A percentile compares a stretch with the other conserved stretches of the same genome.
Evolutionary conservation across 2,113 vertebrate genomes (phyloP).

Genomic region (Pollachius pollachius): DNA sequence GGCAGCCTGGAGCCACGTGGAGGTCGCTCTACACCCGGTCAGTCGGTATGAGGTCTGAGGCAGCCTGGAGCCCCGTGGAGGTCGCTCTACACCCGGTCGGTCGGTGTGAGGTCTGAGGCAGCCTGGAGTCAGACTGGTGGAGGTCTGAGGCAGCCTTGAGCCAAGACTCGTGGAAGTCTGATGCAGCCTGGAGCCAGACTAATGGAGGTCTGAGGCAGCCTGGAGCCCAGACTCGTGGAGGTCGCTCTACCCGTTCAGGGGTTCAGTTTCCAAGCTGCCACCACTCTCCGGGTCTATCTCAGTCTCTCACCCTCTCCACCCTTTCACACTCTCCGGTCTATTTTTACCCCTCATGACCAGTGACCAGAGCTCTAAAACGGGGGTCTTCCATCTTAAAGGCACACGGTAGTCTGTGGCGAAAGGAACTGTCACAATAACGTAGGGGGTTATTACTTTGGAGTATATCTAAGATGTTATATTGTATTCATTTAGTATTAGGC

Average conservation of each 20-base stretch:
- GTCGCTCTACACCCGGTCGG: too few species aligned
- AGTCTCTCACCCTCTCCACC: slow-evolving; percentile 32
- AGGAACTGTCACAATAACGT: too few species aligned
- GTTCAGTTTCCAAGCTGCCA: slow-evolving; percentile 37
- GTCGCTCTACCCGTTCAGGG: slow-evolving; percentile 43
- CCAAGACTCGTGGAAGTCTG: slow-evolving; percentile 4
- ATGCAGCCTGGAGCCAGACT: not conserved
- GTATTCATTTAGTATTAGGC: too few species aligned
- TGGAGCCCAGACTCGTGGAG: not conserved
- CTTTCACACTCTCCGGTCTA: slow-evolving; percentile 32
- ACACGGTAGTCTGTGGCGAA: not conserved
- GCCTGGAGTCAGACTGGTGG: not conserved
- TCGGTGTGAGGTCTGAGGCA: not conserved
- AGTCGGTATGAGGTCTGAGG: too few species aligned
- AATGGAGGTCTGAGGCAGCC: not conserved
- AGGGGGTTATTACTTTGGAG: too few species aligned
- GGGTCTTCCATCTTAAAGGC: slow-evolving; percentile 54
- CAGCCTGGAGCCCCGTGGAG: too few species aligned
- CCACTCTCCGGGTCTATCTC: slow-evolving; percentile 1
- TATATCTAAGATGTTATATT: too few species aligned
- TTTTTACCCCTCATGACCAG: slow-evolving; percentile 48
- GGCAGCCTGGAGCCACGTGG: too few species aligned
- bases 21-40: too few species aligned
- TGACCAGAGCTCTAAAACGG: slow-evolving; percentile 59
- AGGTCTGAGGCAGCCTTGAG: not conserved